Base-by-base conservation (phyloP, 2,888 invertebrate genomes). In the Stenichneumon culpator region DNA sequence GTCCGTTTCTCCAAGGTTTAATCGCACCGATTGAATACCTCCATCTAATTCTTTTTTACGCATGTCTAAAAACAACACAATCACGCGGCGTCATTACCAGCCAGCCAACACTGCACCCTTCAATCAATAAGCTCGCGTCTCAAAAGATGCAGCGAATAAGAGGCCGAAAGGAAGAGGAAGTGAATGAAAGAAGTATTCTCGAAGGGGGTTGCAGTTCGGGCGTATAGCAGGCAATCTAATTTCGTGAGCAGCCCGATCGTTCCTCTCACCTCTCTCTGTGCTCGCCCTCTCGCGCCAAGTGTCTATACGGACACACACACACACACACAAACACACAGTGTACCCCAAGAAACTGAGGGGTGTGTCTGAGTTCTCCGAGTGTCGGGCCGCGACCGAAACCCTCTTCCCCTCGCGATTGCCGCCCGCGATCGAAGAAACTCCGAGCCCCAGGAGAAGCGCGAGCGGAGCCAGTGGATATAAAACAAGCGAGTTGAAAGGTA, bases 401-500 rank as follows among this genome's bases (percentile, higher is more conserved):
- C 63, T 63, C 60, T 11, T 22, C 25, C 74, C 39, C 63, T 50
- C 63, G 47, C 22, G 50, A 63, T 32, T 63, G 28, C 28, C 63
- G 14, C 32, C 16, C 63, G 52, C 65, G 75, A 67, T 36, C 32
- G 65, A 47, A 60, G 47, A 44, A 36, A 63, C 52, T 36, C 52
- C 44, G 44, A 28, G 28, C 25, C 25, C 22, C 73, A 39, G 25
- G 4, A 60, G 60, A n/a, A 22, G n/a, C 72, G 32, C 36, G 54
- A 47, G 86, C 67, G 25, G 47, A 28, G 86, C 67, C 32, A 79
- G 75, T 85, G 85, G 89, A 89, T 91, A 90, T 91, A 89, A 92
- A 92, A 92, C 91, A 91, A 91, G 89, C 89, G 90, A 91, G 91
- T 91, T 90, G 91, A 91, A 92, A 92, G 90, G 90, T 91, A 92